Evolutionary conservation across 2,888 invertebrate genomes (phyloP).

Genomic region (Fragum sueziense): DNA sequence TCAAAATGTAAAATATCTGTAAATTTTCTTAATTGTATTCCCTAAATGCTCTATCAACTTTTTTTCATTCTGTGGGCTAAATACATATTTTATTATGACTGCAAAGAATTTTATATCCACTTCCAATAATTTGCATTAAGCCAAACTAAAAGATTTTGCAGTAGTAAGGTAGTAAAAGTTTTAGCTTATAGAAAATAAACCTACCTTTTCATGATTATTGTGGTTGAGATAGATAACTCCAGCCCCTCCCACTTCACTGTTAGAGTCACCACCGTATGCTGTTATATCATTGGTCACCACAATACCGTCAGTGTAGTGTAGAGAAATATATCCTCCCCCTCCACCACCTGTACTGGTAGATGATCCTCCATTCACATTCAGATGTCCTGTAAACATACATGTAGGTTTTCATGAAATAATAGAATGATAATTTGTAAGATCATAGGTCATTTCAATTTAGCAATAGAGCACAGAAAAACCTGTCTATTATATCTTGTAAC

Average conservation of each 20-base stretch:
- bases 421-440: too few species aligned
- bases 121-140: not conserved
- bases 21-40: too few species aligned
- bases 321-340: conserved; percentile 70
- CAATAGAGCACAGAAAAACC: too few species aligned
- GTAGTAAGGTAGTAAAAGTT: not conserved
- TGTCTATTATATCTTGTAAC: too few species aligned
- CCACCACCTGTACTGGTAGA: conserved; percentile 63
- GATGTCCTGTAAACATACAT: conserved; percentile 50
- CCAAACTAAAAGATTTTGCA: not conserved
- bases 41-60: too few species aligned
- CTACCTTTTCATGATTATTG: conserved; percentile 12
- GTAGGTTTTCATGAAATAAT: too few species aligned
- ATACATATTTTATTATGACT: too few species aligned
- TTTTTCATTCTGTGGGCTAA: too few species aligned
- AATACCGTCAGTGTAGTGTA: conserved; percentile 60
- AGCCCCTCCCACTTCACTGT: conserved; percentile 68
- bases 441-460: too few species aligned
- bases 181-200: too few species aligned
- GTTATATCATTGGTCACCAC: conserved; percentile 56
- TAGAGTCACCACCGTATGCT: conserved; percentile 58
- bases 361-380: conserved; percentile 65
- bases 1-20: too few species aligned
- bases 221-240: conserved; percentile 65
- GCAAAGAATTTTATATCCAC: too few species aligned